A percentile compares a stretch with the other conserved stretches of the same genome.
These are phyloP conservation scores for Odocoileus virginianus DNA, from an alignment of 2,113 vertebrate species.

Conservation along the genomic window DNA sequence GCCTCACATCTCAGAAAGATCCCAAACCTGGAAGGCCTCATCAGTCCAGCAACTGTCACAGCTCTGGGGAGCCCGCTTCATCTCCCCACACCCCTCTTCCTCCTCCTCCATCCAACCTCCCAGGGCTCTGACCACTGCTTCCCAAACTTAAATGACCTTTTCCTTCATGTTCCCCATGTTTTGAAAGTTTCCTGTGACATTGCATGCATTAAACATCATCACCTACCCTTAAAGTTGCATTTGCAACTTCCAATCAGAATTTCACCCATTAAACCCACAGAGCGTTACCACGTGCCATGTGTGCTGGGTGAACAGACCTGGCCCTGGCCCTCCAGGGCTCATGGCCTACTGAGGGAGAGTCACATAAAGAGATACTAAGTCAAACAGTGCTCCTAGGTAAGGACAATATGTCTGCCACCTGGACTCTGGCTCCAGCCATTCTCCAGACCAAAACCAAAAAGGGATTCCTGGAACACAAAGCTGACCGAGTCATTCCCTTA, in stretches of 20 bases:
- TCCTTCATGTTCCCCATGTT: not conserved
- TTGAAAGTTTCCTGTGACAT: not conserved
- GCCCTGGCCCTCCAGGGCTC: not conserved
- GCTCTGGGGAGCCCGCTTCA: not conserved
- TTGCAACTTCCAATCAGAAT: not conserved
- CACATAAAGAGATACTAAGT: not conserved
- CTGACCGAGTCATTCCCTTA: not conserved
- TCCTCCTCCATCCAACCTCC: not conserved
- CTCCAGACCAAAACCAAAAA: not conserved
- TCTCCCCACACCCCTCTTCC: not conserved
- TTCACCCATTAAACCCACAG: not conserved
- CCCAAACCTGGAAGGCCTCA: not conserved
- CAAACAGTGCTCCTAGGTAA: too few species aligned
- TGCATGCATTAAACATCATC: not conserved
- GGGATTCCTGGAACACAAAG: not conserved
- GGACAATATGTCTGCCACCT: not conserved
- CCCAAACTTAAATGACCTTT: not conserved
- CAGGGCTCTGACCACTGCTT: not conserved
- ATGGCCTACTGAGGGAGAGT: fast-evolving
- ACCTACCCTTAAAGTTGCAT: not conserved
- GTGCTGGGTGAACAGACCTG: not conserved
- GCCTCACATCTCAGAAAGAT: not conserved
- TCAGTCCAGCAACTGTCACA: not conserved
- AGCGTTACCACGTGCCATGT: fast-evolving
- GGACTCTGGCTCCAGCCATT: not conserved